A percentile compares a stretch with the other conserved stretches of the same genome.
Evolutionary conservation across 2,797 vertebrate species (phyloP).

Genomic region (Tokudaia muenninki): DNA sequence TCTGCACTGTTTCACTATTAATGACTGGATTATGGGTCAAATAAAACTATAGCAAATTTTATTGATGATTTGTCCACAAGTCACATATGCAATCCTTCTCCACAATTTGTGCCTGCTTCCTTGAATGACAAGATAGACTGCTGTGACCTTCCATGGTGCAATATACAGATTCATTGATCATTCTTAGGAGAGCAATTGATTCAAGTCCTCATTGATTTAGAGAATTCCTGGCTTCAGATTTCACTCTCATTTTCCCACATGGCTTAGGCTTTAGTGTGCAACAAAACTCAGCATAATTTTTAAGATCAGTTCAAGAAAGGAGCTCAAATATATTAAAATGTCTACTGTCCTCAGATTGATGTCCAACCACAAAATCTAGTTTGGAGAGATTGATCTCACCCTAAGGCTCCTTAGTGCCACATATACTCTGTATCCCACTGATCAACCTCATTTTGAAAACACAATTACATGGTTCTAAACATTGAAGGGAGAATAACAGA

Average conservation of each 20-base stretch:
- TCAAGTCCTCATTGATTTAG: neutral
- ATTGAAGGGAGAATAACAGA: neutral
- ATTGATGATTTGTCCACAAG: neutral
- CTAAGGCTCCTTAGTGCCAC: neutral
- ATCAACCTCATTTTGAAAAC: neutral
- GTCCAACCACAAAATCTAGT: neutral
- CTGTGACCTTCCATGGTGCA: neutral
- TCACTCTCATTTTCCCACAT: neutral
- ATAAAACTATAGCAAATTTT: neutral
- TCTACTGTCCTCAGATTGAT: neutral
- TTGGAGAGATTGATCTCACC: neutral
- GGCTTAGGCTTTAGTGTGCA: neutral
- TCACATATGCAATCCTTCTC: neutral
- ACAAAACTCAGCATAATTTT: neutral
- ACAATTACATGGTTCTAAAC: neutral
- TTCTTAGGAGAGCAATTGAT: neutral
- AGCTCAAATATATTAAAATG: neutral
- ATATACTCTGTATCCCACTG: neutral
- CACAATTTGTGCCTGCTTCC: accelerated
- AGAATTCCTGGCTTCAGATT: neutral
- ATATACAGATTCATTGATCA: neutral
- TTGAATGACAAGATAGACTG: neutral
- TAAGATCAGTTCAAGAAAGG: neutral
- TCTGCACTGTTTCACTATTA: neutral
- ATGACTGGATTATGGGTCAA: neutral